phyloP scores from a whole-genome alignment of 2,797 vertebrate species.

The Setipinna tenuifilis region DNA sequence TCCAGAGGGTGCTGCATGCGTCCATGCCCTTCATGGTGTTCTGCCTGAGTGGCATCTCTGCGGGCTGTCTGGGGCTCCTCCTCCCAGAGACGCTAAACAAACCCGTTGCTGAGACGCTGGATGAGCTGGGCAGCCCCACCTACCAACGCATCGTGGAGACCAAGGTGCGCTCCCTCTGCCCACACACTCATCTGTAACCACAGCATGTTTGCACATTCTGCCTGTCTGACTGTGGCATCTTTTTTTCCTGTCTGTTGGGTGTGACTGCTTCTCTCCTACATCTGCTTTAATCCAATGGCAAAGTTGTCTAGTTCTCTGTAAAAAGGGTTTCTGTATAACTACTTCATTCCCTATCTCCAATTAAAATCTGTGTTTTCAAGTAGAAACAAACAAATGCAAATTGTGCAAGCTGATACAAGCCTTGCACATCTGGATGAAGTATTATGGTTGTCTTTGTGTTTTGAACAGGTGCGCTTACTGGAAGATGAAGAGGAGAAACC shows the following conservation, averaged over 20 bases:
- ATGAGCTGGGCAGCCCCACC: slow-evolving; percentile 71
- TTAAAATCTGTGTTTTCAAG: not conserved
- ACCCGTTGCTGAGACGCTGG: slow-evolving; percentile 79
- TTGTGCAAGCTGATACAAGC: not conserved
- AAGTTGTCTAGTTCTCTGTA: not conserved
- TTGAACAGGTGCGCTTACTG: slow-evolving; percentile 1
- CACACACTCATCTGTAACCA: not conserved
- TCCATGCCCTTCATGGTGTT: slow-evolving; percentile 85
- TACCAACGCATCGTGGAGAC: slow-evolving; percentile 72
- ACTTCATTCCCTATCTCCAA: not conserved
- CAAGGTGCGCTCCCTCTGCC: slow-evolving; percentile 62
- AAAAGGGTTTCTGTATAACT: not conserved
- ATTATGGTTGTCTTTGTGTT: not conserved
- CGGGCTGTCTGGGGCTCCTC: slow-evolving; percentile 80
- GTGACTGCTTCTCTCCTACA: not conserved
- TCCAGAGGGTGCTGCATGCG: slow-evolving; percentile 77
- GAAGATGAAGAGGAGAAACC: not conserved
- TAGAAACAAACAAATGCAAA: not conserved
- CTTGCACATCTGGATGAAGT: not conserved
- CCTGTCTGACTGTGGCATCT: not conserved
- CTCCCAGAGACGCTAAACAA: slow-evolving; percentile 86
- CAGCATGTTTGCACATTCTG: not conserved
- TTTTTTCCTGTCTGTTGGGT: not conserved
- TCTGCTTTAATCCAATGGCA: not conserved
- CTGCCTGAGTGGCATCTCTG: slow-evolving; percentile 83